phyloP scores from a whole-genome alignment of 2,888 invertebrate genomes.

The Masnerella sp. region DNA sequence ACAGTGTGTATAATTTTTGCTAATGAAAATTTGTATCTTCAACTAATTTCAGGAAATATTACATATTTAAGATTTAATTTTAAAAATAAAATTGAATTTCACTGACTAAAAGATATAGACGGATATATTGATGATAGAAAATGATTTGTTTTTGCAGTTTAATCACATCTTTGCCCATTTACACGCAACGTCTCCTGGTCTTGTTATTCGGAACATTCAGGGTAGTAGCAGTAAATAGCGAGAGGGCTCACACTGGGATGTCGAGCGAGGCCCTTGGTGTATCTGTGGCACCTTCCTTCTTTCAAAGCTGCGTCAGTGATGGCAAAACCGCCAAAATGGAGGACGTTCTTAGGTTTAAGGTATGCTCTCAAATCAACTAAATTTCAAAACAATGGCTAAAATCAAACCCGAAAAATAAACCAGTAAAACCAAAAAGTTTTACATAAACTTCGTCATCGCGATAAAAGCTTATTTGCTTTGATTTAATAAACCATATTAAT shows the following conservation, averaged over 20 bases:
- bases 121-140: too few relatives aligned
- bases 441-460: too few relatives aligned
- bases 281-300: constrained; percentile 96
- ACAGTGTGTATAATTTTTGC: too few relatives aligned
- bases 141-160: constrained; percentile 81
- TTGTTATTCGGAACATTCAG: constrained; percentile 98
- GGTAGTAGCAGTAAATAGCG: constrained; percentile 94
- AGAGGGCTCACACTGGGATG: constrained; percentile 94
- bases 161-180: constrained; percentile 90
- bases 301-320: constrained; percentile 96
- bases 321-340: constrained; percentile 97
- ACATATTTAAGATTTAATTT: too few relatives aligned
- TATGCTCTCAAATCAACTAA: constrained; percentile 75
- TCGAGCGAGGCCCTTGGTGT: constrained; percentile 96
- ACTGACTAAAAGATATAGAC: too few relatives aligned
- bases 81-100: too few relatives aligned
- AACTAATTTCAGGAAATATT: too few relatives aligned
- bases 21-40: too few relatives aligned
- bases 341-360: constrained; percentile 96
- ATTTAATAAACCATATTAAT: too few relatives aligned
- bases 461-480: constrained; percentile 45
- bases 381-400: too few relatives aligned
- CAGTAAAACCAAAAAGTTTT: not conserved
- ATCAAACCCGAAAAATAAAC: not conserved
- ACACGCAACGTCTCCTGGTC: constrained; percentile 95